phyloP scores from a whole-genome alignment of 2,797 vertebrate genomes.

The Scyliorhinus canicula region DNA sequence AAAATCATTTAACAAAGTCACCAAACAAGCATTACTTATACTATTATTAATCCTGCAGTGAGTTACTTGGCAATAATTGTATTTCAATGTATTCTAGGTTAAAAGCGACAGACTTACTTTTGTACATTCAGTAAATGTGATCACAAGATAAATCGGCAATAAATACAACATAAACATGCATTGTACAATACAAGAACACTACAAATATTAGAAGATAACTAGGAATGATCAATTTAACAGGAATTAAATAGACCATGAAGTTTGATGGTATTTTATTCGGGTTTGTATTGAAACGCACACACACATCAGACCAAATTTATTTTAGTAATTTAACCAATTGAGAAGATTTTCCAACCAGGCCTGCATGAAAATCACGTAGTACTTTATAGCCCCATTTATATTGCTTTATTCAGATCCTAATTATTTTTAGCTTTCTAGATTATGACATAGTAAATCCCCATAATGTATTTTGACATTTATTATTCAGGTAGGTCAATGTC shows the following conservation, averaged over 20 bases:
- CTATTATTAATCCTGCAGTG: not conserved
- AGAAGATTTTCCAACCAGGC: not conserved
- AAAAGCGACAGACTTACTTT: not conserved
- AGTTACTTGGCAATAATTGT: not conserved
- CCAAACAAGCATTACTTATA: not conserved
- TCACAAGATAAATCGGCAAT: not conserved
- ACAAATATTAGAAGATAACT: not conserved
- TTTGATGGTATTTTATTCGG: not conserved
- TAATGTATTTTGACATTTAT: not conserved
- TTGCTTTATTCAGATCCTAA: not conserved
- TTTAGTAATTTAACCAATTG: not conserved
- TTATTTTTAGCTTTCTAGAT: not conserved
- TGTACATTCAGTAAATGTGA: not conserved
- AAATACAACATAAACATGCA: not conserved
- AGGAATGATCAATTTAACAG: not conserved
- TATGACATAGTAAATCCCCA: not conserved
- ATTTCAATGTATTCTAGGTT: not conserved
- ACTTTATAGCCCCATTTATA: not conserved
- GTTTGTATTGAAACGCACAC: not conserved
- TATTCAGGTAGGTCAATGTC: not conserved
- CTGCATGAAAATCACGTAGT: not conserved
- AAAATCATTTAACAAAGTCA: constrained; percentile 3
- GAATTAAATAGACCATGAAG: not conserved
- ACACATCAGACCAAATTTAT: not conserved
- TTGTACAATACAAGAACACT: not conserved